Conservation (phyloP, 2,113 vertebrate species). For the Burhinus oedicnemus region DNA sequence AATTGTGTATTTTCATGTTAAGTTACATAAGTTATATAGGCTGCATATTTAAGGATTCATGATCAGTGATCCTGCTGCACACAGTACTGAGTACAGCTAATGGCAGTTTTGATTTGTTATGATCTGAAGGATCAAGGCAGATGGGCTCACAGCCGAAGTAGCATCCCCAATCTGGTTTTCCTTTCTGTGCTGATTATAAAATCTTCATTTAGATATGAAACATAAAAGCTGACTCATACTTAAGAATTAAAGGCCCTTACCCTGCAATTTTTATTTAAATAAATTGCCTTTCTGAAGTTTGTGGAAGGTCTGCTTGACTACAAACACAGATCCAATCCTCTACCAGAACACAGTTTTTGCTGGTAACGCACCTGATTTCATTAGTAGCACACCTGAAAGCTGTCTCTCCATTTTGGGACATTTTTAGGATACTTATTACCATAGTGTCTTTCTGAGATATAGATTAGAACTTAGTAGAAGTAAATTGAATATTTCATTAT, state of each 20-base stretch:
- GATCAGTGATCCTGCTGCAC: not conserved
- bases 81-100: not conserved
- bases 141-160: not conserved
- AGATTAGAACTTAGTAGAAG: not conserved
- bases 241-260: constrained; percentile 23
- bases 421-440: not conserved
- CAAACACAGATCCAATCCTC: not conserved
- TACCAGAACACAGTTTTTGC: not conserved
- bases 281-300: constrained; percentile 19
- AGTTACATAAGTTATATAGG: constrained; percentile 34
- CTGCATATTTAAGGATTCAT: not conserved
- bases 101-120: not conserved
- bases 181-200: not conserved
- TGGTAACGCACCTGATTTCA: not conserved
- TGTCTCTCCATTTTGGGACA: not conserved
- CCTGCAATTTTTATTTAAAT: not conserved
- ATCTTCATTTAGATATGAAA: not conserved
- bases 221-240: constrained; percentile 64
- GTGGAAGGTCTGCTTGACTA: not conserved
- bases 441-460: not conserved
- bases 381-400: not conserved
- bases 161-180: not conserved
- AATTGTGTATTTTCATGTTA: not conserved
- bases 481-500: not conserved
- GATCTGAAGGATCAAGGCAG: not conserved